These are phyloP conservation scores for Watsonalla cultraria DNA, from an alignment of 2,888 invertebrate genomes.

Conservation along the genomic window DNA sequence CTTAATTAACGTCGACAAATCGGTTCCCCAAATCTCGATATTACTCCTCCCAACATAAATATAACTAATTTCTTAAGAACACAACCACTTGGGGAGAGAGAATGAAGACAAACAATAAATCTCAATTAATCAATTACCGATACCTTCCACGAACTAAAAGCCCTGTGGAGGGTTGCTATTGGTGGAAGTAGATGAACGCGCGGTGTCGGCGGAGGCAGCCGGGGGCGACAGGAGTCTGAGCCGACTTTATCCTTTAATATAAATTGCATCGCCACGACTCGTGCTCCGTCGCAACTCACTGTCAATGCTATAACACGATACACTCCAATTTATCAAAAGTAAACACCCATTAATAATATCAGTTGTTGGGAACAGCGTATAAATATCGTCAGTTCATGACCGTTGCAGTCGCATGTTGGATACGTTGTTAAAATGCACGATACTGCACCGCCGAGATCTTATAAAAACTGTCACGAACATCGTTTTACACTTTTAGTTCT, in stretches of 20 bases:
- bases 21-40: conserved; percentile 7
- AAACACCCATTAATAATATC: not conserved
- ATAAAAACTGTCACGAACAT: not conserved
- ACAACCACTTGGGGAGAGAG: not conserved
- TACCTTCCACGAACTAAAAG: conserved; percentile 14
- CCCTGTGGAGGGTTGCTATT: conserved; percentile 29
- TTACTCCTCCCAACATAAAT: conserved; percentile 9
- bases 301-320: conserved; percentile 16
- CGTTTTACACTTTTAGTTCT: not conserved
- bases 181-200: conserved; percentile 25
- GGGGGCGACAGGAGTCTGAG: conserved; percentile 20
- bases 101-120: conserved; percentile 18
- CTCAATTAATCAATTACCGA: conserved; percentile 23
- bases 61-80: conserved; percentile 3
- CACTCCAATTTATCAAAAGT: conserved; percentile 7
- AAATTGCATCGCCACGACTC: conserved; percentile 46
- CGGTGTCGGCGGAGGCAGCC: conserved; percentile 15
- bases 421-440: not conserved
- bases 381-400: not conserved
- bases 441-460: not conserved
- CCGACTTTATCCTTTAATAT: conserved; percentile 35
- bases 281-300: conserved; percentile 24
- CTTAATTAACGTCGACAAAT: conserved; percentile 18
- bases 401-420: not conserved
- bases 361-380: not conserved